A percentile compares a stretch with the other conserved stretches of the same genome.
Evolutionary conservation across 1,140 invertebrate species (phyloP).

Genomic region (Mya arenaria): DNA sequence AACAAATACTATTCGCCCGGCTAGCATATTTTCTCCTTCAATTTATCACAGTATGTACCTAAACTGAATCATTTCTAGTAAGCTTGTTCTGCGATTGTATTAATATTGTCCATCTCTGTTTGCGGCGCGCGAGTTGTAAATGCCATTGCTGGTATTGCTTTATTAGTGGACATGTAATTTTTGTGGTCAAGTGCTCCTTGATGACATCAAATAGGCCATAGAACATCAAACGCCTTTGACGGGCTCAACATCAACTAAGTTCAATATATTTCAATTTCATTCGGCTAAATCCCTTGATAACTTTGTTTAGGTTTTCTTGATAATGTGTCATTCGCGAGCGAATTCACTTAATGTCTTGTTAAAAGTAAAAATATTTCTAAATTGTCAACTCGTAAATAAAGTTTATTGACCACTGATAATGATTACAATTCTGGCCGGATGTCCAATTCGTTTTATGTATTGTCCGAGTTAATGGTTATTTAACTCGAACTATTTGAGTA

Average conservation of each 20-base stretch:
- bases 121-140: neutral
- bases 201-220: neutral
- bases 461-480: slow-evolving; percentile 39
- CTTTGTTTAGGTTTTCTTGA: neutral
- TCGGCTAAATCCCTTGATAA: slow-evolving; percentile 20
- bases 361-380: slow-evolving; percentile 13
- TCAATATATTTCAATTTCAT: slow-evolving; percentile 9
- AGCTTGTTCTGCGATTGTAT: no score
- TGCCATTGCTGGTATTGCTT: neutral
- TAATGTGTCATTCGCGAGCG: slow-evolving; percentile 14
- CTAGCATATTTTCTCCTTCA: no score
- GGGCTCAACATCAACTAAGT: neutral
- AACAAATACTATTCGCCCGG: no score
- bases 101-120: no score
- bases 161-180: neutral
- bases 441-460: slow-evolving; percentile 1
- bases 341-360: slow-evolving; percentile 19
- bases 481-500: neutral
- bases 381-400: slow-evolving; percentile 8
- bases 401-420: slow-evolving; percentile 40
- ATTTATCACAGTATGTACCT: no score
- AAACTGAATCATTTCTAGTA: no score
- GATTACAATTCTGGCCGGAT: neutral
- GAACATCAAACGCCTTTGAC: slow-evolving; percentile 15
- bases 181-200: neutral